A percentile compares a stretch with the other conserved stretches of the same genome.
phyloP scores from a whole-genome alignment of 2,113 vertebrate genomes.

The Trichomycterus rosablanca region DNA sequence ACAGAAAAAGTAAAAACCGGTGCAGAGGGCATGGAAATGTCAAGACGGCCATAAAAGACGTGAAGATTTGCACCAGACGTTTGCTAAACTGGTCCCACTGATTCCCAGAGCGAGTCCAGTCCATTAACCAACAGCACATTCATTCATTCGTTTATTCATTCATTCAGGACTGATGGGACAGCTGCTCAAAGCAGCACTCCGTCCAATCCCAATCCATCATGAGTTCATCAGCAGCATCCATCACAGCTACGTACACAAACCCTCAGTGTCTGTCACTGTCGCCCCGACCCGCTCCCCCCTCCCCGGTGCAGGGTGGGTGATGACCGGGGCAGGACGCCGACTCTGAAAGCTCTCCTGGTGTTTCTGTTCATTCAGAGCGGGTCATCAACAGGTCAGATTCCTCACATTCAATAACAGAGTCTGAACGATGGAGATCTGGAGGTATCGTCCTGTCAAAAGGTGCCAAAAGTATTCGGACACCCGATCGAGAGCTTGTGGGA shows the following conservation, averaged over 20 bases:
- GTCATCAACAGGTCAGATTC: slow-evolving; percentile 56
- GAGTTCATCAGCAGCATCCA: slow-evolving; percentile 56
- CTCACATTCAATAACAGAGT: slow-evolving; percentile 46
- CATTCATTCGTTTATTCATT: slow-evolving; percentile 35
- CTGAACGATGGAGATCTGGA: slow-evolving; percentile 7
- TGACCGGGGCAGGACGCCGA: slow-evolving; percentile 34
- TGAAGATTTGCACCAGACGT: too few relatives aligned
- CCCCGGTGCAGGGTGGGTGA: slow-evolving; percentile 41
- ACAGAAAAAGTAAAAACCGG: too few relatives aligned
- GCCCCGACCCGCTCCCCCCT: slow-evolving; percentile 45
- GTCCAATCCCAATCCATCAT: slow-evolving; percentile 36
- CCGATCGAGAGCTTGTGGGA: too few relatives aligned
- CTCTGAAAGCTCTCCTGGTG: slow-evolving; percentile 48
- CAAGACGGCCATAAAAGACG: too few relatives aligned
- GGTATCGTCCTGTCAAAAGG: too few relatives aligned
- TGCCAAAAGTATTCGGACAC: too few relatives aligned
- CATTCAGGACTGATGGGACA: slow-evolving; percentile 31
- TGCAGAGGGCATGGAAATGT: too few relatives aligned
- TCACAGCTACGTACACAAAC: slow-evolving; percentile 52
- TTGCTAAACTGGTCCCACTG: slow-evolving; percentile 3
- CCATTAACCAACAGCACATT: slow-evolving; percentile 31
- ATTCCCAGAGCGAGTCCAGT: slow-evolving; percentile 37
- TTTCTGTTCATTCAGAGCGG: slow-evolving; percentile 51
- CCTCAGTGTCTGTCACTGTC: too few relatives aligned
- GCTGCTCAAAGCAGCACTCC: slow-evolving; percentile 39